Conservation (phyloP, 2,888 invertebrate species). For the Athripsodes cinereus region DNA sequence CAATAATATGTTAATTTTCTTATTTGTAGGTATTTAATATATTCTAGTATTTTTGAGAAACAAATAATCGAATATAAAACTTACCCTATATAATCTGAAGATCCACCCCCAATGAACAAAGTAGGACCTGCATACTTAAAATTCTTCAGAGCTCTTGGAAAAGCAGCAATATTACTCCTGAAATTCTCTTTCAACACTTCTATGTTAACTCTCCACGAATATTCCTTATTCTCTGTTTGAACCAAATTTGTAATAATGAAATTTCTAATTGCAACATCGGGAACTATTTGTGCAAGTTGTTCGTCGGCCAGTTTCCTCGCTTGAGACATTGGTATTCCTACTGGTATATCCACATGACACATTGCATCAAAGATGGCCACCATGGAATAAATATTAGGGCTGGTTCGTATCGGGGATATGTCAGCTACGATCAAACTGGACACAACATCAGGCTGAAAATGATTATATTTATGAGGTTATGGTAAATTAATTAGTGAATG, state of each 20-base stretch:
- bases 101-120: constrained; percentile 75
- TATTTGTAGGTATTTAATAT: too few relatives aligned
- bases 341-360: constrained; percentile 52
- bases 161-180: constrained; percentile 53
- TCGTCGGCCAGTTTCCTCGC: constrained; percentile 63
- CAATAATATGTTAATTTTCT: too few relatives aligned
- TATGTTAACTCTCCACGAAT: constrained; percentile 78
- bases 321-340: constrained; percentile 59
- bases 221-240: constrained; percentile 56
- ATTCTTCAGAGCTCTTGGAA: constrained; percentile 52
- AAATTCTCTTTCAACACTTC: constrained; percentile 64
- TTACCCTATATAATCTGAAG: constrained; percentile 78
- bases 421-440: constrained; percentile 66
- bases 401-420: constrained; percentile 61
- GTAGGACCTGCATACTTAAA: constrained; percentile 62
- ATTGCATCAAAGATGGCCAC: constrained; percentile 62
- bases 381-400: constrained; percentile 58
- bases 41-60: too few relatives aligned
- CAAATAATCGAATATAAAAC: too few relatives aligned
- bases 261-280: constrained; percentile 56
- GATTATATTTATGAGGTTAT: background rate
- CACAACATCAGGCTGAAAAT: constrained; percentile 51
- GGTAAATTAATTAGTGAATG: too few relatives aligned
- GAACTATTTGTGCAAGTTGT: constrained; percentile 53
- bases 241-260: constrained; percentile 84